Evolutionary conservation across 2,888 invertebrate genomes (phyloP), one percentile per base, ranked within the genome.

Genomic region (Hirtodrosophila alboralis): DNA sequence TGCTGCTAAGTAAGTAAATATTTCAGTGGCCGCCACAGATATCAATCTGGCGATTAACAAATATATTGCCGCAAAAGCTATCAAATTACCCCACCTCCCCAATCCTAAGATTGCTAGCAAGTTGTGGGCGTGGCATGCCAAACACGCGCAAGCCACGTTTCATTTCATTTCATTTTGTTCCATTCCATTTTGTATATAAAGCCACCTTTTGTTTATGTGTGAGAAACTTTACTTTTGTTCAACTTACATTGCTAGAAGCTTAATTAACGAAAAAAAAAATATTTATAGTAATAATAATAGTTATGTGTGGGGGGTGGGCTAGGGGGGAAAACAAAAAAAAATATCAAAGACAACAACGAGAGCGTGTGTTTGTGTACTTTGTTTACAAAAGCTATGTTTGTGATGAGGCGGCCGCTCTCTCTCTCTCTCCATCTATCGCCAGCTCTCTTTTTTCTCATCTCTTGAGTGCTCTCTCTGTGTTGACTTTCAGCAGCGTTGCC

Each of bases 371-470:
- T 40, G 57, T 45, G 28, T 52, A 28, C 26, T 44, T 80, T 69
- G 70, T 77, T 71, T 66, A 62, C 73, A 76, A 80, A n/a, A 74
- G 74, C 81, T 73, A 60, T 72, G 63, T 70, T 56, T 59, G 49
- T 56, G 33, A 27, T 14, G 36, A 12, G 7, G 33, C 27, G 16
- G 9, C 18, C 43, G 16, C 38, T 13, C 21, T 49, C 13, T 9
- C 30, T 12, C 38, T 6, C 59, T 13, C 36, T 31, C 6, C 2
- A 33, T 26, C 40, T 34, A 27, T 9, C 43, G 1, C 16, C 8
- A 31, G 9, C 37, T 4, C 34, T 18, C 38, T 34, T 28, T n/a
- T n/a, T n/a, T n/a, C n/a, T n/a, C n/a, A n/a, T n/a, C n/a, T n/a
- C n/a, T n/a, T n/a, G n/a, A n/a, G n/a, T n/a, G 13, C 30, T 27